These are phyloP conservation scores for Solea senegalensis DNA, from an alignment of 2,113 vertebrate species.

Conservation along the genomic window DNA sequence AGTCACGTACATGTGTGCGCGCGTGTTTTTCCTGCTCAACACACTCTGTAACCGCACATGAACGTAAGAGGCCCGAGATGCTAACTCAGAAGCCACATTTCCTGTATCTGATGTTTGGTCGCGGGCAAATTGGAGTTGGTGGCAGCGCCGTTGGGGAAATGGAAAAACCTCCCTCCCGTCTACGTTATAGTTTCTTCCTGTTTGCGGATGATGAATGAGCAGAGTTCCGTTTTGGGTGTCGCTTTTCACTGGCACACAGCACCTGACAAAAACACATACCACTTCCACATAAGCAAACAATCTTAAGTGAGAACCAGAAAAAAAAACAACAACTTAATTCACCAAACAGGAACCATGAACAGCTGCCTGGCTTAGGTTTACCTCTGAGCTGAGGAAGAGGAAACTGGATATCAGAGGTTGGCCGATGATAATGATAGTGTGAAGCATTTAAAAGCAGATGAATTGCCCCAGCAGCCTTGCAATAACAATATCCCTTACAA, in stretches of 20 bases:
- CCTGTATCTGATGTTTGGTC: not conserved
- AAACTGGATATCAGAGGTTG: slow-evolving; percentile 37
- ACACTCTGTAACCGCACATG: not conserved
- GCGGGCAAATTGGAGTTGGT: slow-evolving; percentile 11
- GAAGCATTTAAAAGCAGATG: no score
- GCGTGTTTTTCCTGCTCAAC: slow-evolving; percentile 33
- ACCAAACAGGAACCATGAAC: slow-evolving; percentile 51
- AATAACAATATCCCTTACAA: no score
- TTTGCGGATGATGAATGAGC: slow-evolving; percentile 50
- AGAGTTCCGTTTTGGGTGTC: slow-evolving; percentile 33
- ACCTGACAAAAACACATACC: slow-evolving; percentile 54
- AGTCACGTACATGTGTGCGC: slow-evolving; percentile 17
- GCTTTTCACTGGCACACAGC: slow-evolving; percentile 38
- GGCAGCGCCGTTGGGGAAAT: slow-evolving; percentile 6
- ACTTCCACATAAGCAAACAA: slow-evolving; percentile 29
- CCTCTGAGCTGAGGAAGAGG: slow-evolving; percentile 47
- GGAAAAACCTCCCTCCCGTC: slow-evolving; percentile 12
- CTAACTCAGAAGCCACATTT: slow-evolving; percentile 32
- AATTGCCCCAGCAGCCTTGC: no score
- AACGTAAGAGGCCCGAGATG: slow-evolving; percentile 20
- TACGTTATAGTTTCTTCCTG: slow-evolving; percentile 30
- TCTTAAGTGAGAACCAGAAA: slow-evolving; percentile 4
- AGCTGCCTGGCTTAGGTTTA: slow-evolving; percentile 39
- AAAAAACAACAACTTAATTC: slow-evolving; percentile 11
- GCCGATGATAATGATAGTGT: no score